A percentile compares a stretch with the other conserved stretches of the same genome.
Evolutionary conservation across 2,888 invertebrate genomes (phyloP).

Genomic region (Pomacea canaliculata): DNA sequence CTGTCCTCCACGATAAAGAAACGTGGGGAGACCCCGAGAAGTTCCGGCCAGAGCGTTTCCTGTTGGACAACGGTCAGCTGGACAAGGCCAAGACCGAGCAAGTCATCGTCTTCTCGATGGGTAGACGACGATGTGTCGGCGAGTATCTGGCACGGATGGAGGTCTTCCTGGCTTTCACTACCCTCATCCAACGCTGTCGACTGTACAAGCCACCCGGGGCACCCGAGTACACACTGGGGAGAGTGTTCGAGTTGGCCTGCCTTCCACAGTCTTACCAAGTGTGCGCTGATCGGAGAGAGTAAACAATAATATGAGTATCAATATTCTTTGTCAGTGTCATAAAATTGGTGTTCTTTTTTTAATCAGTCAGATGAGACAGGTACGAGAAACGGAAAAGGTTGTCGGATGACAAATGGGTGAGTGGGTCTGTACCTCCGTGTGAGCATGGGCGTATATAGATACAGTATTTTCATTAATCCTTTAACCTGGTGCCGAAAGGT

Average conservation of each 20-base stretch:
- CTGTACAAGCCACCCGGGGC: conserved; percentile 11
- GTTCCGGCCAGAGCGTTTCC: conserved; percentile 10
- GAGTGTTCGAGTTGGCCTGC: not conserved
- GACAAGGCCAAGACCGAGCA: not conserved
- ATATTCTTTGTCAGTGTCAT: no score
- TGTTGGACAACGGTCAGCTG: conserved; percentile 2
- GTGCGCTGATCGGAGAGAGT: not conserved
- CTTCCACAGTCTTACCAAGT: conserved; percentile 1
- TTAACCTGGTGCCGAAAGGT: no score
- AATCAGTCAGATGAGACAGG: no score
- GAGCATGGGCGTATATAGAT: no score
- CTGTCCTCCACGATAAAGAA: not conserved
- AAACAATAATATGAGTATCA: not conserved
- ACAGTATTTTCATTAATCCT: no score
- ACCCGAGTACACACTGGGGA: conserved; percentile 1
- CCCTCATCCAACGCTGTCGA: conserved; percentile 12
- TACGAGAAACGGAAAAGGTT: no score
- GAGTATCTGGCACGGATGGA: conserved; percentile 4
- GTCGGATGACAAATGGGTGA: no score
- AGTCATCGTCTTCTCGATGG: not conserved
- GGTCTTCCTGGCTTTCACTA: conserved; percentile 1
- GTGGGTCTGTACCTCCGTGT: no score
- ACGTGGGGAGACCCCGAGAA: conserved; percentile 8
- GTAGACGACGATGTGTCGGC: conserved; percentile 1
- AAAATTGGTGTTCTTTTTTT: no score